Conservation (phyloP, 2,113 vertebrate genomes). For the Lamprotornis superbus region DNA sequence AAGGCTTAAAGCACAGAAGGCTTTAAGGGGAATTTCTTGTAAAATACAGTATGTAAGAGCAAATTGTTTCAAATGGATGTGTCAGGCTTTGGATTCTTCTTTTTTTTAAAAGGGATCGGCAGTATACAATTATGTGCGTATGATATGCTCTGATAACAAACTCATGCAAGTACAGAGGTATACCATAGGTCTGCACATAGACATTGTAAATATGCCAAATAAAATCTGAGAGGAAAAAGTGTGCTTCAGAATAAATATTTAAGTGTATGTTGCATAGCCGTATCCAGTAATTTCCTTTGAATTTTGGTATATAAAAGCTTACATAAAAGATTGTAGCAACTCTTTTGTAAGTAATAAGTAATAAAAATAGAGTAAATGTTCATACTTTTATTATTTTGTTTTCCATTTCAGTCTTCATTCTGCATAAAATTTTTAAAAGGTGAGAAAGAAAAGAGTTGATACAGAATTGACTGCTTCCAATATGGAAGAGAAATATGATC, state of each 20-base stretch:
- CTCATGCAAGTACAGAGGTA: background rate
- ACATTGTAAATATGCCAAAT: background rate
- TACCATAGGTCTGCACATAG: background rate
- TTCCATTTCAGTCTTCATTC: slow-evolving; percentile 6
- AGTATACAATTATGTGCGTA: background rate
- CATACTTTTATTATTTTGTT: background rate
- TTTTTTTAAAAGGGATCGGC: background rate
- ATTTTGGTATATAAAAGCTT: background rate
- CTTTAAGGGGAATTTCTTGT: background rate
- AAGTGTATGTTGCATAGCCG: background rate
- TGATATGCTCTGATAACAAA: background rate
- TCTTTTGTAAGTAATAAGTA: background rate
- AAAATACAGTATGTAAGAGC: fast-evolving
- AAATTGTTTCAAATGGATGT: background rate
- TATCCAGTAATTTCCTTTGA: background rate
- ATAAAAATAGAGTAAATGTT: background rate
- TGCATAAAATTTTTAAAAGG: background rate
- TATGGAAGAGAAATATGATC: background rate
- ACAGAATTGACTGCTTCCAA: background rate
- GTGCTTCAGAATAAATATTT: background rate
- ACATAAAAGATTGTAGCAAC: background rate
- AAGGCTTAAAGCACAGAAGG: background rate
- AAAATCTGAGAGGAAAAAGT: background rate
- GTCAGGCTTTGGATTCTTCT: background rate
- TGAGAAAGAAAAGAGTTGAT: background rate